Conservation (phyloP, 1,140 invertebrate genomes). For the Metaphire vulgaris region DNA sequence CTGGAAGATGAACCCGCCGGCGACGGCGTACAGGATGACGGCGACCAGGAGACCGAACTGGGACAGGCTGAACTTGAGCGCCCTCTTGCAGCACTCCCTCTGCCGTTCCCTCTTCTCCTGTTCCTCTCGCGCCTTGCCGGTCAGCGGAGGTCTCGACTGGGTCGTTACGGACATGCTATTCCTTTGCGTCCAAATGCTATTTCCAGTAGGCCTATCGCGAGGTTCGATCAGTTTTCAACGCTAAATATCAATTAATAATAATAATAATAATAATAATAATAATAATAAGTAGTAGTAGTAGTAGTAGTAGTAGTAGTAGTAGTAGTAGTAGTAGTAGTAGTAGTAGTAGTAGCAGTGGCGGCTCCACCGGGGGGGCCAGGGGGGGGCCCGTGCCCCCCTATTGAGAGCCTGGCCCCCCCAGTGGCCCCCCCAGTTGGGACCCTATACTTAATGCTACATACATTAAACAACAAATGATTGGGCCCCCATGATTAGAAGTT, state of each 20-base stretch:
- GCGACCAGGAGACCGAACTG: conserved; percentile 85
- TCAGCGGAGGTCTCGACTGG: background rate
- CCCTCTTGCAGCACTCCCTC: conserved; percentile 58
- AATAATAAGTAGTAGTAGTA: background rate
- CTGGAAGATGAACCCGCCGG: conserved; percentile 85
- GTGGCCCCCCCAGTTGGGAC: too few relatives aligned
- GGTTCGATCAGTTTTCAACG: background rate
- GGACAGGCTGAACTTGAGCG: conserved; percentile 86
- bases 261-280: too few relatives aligned
- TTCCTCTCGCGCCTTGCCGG: background rate
- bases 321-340: too few relatives aligned
- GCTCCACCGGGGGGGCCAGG: too few relatives aligned
- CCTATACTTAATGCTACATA: too few relatives aligned
- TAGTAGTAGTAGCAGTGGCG: too few relatives aligned
- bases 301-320: background rate
- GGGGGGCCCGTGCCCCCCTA: too few relatives aligned
- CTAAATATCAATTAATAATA: background rate
- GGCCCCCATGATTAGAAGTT: too few relatives aligned
- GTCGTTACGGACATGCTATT: background rate
- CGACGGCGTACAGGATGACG: conserved; percentile 84
- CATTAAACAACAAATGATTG: too few relatives aligned
- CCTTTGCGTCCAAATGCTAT: too few relatives aligned
- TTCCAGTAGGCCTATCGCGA: background rate
- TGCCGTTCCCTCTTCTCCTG: background rate
- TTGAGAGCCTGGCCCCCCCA: too few relatives aligned